Evolutionary conservation across 2,888 invertebrate genomes (phyloP).

Genomic region (Zhuqinia jingwanae): DNA sequence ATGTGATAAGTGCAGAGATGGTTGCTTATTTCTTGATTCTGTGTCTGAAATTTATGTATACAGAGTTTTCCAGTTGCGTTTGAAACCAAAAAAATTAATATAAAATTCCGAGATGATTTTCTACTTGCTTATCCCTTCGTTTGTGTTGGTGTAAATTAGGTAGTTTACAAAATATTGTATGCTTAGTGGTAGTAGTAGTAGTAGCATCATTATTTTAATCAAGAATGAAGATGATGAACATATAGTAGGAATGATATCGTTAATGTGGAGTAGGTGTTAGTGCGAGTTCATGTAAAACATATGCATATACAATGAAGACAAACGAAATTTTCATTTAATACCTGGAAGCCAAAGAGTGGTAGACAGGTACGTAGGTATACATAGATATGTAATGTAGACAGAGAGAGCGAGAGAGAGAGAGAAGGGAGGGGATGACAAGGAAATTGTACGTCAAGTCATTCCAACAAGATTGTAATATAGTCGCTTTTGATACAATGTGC

Average conservation of each 20-base stretch:
- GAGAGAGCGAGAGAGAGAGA: no score
- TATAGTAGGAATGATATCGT: no score
- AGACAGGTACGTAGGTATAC: no score
- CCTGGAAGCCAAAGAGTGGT: constrained; percentile 28
- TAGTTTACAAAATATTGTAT: constrained; percentile 4
- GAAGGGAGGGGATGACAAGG: constrained; percentile 8
- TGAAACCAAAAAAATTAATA: constrained; percentile 36
- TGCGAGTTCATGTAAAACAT: constrained; percentile 13
- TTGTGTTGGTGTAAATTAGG: constrained; percentile 27
- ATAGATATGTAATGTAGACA: no score
- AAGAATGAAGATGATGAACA: constrained; percentile 27
- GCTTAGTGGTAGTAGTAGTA: neutral
- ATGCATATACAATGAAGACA: neutral
- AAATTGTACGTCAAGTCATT: neutral
- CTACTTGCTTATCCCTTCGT: constrained; percentile 7
- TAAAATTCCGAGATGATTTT: constrained; percentile 26
- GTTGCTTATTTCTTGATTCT: constrained; percentile 39
- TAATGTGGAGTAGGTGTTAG: neutral
- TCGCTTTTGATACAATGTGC: neutral
- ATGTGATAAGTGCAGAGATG: no score
- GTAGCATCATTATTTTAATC: constrained; percentile 1
- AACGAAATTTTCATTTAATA: constrained; percentile 62
- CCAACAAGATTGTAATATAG: neutral
- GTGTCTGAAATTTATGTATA: neutral
- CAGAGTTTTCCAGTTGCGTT: no score